Evolutionary conservation across 2,888 invertebrate genomes (phyloP).

Genomic region (Zaprionus obscuricornis): DNA sequence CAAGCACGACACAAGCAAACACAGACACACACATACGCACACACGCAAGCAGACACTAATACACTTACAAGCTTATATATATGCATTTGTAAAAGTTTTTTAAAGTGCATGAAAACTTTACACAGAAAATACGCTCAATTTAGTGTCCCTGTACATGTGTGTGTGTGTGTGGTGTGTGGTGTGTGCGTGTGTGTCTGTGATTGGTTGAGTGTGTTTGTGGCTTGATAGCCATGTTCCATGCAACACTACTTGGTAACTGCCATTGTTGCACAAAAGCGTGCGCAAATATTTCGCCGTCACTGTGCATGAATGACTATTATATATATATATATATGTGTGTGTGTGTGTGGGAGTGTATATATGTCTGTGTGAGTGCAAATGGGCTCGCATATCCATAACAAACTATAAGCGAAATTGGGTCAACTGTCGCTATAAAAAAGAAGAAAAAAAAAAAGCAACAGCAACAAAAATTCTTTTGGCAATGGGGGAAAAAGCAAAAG

Average conservation of each 20-base stretch:
- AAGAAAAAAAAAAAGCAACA: no score
- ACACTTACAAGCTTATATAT: no score
- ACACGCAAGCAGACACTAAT: neutral
- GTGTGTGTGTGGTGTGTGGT: conserved; percentile 9
- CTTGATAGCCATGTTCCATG: conserved; percentile 34
- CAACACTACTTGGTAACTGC: conserved; percentile 21
- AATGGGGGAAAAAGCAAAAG: neutral
- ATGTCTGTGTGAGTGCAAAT: conserved; percentile 14
- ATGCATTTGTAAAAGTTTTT: conserved; percentile 8
- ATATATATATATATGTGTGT: neutral
- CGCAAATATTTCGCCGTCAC: conserved; percentile 41
- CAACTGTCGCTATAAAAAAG: conserved; percentile 25
- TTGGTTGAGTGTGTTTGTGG: neutral
- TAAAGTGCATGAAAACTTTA: conserved; percentile 32
- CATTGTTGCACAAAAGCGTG: conserved; percentile 34
- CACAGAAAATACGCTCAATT: conserved; percentile 47
- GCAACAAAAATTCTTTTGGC: conserved; percentile 7
- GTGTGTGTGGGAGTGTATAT: conserved; percentile 1
- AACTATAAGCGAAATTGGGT: conserved; percentile 40
- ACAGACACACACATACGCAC: conserved; percentile 1
- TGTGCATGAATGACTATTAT: no score
- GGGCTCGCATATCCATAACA: conserved; percentile 32
- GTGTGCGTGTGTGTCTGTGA: conserved; percentile 22
- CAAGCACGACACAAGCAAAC: no score
- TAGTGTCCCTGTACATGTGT: conserved; percentile 12